Percentiles rank a stretch among this genome's conserved stretches.
These are phyloP conservation scores for Cirrhinus mrigala DNA, from an alignment of 2,797 vertebrate genomes.

Conservation along the genomic window DNA sequence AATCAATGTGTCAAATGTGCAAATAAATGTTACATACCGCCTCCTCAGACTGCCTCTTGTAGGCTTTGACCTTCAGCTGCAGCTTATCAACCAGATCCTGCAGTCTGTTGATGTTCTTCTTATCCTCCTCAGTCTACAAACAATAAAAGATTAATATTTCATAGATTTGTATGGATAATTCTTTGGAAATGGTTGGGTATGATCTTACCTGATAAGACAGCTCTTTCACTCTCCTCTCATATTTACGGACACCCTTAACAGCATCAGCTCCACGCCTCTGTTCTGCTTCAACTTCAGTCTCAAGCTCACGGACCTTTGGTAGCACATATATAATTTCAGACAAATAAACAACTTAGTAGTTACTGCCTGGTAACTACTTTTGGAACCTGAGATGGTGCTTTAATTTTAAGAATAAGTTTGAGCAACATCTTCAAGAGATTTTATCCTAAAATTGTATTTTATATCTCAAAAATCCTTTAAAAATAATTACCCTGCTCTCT, in stretches of 20 bases:
- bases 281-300: conserved; percentile 81
- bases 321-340: neutral
- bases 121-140: conserved; percentile 50
- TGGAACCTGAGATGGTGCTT: neutral
- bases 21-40: neutral
- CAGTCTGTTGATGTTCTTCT: conserved; percentile 50
- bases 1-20: neutral
- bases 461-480: too few species aligned
- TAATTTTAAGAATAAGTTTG: neutral
- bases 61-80: conserved; percentile 54
- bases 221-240: conserved; percentile 28
- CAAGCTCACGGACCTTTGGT: conserved; percentile 78
- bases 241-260: conserved; percentile 48
- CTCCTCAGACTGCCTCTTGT: conserved; percentile 63
- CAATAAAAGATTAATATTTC: neutral
- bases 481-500: conserved; percentile 77
- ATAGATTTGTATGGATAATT: neutral
- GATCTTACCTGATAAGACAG: conserved; percentile 72
- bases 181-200: neutral
- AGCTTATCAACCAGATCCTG: conserved; percentile 55
- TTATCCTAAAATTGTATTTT: neutral
- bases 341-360: neutral
- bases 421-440: neutral
- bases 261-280: conserved; percentile 56
- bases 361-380: neutral